These are phyloP conservation scores for Bradypodion ventrale DNA, from an alignment of 2,797 vertebrate genomes.

Conservation along the genomic window DNA sequence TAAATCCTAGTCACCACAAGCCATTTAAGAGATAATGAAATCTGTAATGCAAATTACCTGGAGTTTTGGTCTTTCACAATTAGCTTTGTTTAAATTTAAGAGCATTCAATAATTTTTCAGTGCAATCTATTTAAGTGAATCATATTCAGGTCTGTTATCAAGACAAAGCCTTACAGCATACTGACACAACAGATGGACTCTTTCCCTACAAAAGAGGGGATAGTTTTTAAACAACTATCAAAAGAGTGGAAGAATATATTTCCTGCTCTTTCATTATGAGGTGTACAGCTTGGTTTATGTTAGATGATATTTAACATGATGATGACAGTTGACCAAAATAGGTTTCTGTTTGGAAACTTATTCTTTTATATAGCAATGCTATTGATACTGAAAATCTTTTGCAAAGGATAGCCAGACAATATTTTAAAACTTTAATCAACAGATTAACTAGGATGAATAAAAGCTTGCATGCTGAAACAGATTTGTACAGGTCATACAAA, in stretches of 20 bases:
- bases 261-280: not conserved
- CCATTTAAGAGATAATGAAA: too few relatives aligned
- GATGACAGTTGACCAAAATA: not conserved
- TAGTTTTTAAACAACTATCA: not conserved
- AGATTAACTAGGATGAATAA: not conserved
- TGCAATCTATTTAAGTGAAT: accelerated
- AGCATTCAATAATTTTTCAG: not conserved
- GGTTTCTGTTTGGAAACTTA: not conserved
- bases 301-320: not conserved
- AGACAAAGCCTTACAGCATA: not conserved
- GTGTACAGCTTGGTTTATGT: not conserved
- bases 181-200: conserved; percentile 50
- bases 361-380: not conserved
- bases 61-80: not conserved
- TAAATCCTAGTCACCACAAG: too few relatives aligned
- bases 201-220: conserved; percentile 39
- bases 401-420: not conserved
- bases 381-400: too few relatives aligned
- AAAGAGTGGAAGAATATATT: accelerated
- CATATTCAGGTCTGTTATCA: not conserved
- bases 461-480: not conserved
- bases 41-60: not conserved
- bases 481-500: not conserved
- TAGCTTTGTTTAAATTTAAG: not conserved
- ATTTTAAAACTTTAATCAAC: not conserved